phyloP scores from a whole-genome alignment of 2,797 vertebrate genomes.

The Phrynocephalus vlangalii region DNA sequence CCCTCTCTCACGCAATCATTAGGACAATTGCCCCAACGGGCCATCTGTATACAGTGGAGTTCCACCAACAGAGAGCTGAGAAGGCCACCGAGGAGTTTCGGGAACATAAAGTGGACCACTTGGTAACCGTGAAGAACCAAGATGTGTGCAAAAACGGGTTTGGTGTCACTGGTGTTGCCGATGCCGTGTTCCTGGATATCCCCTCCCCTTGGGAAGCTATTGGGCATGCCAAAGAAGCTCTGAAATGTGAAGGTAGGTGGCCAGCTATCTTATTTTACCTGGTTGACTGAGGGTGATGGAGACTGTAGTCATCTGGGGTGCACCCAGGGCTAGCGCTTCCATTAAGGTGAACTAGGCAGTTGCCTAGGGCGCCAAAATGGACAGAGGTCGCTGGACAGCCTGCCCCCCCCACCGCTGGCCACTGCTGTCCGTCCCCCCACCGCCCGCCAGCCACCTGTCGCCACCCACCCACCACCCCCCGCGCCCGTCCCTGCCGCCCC shows the following conservation, averaged over 20 bases:
- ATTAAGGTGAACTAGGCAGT: too few species aligned
- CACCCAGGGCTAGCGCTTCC: not conserved
- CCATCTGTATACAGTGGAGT: constrained; percentile 96
- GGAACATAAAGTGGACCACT: constrained; percentile 88
- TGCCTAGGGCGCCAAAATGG: too few species aligned
- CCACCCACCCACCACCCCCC: too few species aligned
- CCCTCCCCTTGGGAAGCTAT: constrained; percentile 97
- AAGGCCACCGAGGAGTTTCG: constrained; percentile 90
- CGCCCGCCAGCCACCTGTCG: too few species aligned
- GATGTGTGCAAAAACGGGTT: constrained; percentile 96
- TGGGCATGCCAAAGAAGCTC: constrained; percentile 87
- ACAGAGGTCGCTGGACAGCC: too few species aligned
- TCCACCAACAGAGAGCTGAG: constrained; percentile 93
- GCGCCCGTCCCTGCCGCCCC: too few species aligned
- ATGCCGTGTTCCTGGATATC: constrained; percentile 96
- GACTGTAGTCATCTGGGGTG: not conserved
- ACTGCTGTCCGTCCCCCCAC: too few species aligned
- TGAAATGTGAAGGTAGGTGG: constrained; percentile 88
- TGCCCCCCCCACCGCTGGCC: too few species aligned
- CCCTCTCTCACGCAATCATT: constrained; percentile 94
- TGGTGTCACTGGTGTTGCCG: constrained; percentile 86
- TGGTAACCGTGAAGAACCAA: constrained; percentile 94
- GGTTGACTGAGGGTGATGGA: not conserved
- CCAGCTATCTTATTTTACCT: not conserved
- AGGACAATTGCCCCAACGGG: constrained; percentile 93